A percentile compares a stretch with the other conserved stretches of the same genome.
These are phyloP conservation scores for Asobara japonica DNA, from an alignment of 1,140 invertebrate species.

Conservation along the genomic window DNA sequence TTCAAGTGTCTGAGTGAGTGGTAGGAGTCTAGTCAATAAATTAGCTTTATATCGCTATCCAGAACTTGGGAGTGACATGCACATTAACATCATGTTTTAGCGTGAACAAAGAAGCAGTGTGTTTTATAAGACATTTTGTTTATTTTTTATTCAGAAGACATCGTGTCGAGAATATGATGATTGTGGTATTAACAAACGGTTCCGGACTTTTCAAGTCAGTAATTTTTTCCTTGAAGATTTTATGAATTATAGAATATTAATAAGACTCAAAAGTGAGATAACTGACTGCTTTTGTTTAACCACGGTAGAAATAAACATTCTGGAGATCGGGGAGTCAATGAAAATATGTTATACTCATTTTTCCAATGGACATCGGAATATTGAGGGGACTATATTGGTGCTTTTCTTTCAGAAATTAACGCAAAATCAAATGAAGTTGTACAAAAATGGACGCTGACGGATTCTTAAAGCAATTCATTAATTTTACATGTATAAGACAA, in stretches of 20 bases:
- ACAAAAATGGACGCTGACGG: constrained; percentile 22
- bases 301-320: too few relatives aligned
- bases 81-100: background rate
- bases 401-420: constrained; percentile 45
- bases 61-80: constrained; percentile 36
- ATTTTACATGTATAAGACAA: constrained; percentile 18
- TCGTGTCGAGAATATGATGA: too few relatives aligned
- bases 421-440: constrained; percentile 2
- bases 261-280: constrained; percentile 13
- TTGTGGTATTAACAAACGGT: too few relatives aligned
- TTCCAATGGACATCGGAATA: background rate
- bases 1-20: background rate
- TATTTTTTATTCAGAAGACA: background rate
- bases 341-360: constrained; percentile 3
- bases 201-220: background rate
- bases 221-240: constrained; percentile 31
- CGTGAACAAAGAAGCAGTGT: background rate
- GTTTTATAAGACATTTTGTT: background rate
- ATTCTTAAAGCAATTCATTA: constrained; percentile 10
- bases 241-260: constrained; percentile 22
- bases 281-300: constrained; percentile 1
- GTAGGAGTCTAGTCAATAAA: constrained; percentile 64
- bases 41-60: constrained; percentile 63
- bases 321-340: background rate
- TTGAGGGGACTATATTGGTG: constrained; percentile 55